Evolutionary conservation across 2,888 invertebrate species (phyloP).

Genomic region (Myathropa florea): DNA sequence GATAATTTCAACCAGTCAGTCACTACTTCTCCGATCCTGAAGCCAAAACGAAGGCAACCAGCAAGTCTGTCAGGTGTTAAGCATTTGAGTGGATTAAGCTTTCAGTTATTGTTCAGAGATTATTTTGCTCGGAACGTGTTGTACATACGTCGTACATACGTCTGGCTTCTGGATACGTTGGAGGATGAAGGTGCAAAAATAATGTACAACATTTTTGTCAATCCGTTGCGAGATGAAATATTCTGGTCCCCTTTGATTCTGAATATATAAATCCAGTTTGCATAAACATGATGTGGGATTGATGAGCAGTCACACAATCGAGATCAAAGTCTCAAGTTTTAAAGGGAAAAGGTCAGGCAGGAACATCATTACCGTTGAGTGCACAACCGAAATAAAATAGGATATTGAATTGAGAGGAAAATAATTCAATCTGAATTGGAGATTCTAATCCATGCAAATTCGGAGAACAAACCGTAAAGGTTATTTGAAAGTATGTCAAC

Average conservation of each 20-base stretch:
- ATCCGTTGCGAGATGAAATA: neutral
- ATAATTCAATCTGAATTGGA: neutral
- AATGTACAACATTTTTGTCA: neutral
- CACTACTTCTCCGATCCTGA: neutral
- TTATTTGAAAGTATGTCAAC: neutral
- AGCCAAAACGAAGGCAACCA: neutral
- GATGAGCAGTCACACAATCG: neutral
- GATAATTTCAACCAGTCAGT: conserved; percentile 8
- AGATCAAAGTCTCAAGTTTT: neutral
- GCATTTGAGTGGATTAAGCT: conserved; percentile 31
- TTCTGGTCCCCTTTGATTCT: neutral
- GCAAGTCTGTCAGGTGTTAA: conserved; percentile 30
- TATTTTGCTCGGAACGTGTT: conserved; percentile 10
- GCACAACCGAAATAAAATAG: neutral
- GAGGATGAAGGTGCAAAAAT: neutral
- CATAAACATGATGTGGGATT: neutral
- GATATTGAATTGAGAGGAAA: neutral
- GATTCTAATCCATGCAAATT: neutral
- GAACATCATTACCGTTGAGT: neutral
- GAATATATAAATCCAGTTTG: neutral
- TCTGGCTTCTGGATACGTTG: conserved; percentile 1
- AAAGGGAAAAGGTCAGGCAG: neutral
- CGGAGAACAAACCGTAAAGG: neutral
- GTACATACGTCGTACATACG: conserved; percentile 6
- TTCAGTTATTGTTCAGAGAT: conserved; percentile 34